Percentiles rank a stretch among this genome's conserved stretches.
Conservation (phyloP, 1,140 invertebrate genomes). For the Forficula auricularia region DNA sequence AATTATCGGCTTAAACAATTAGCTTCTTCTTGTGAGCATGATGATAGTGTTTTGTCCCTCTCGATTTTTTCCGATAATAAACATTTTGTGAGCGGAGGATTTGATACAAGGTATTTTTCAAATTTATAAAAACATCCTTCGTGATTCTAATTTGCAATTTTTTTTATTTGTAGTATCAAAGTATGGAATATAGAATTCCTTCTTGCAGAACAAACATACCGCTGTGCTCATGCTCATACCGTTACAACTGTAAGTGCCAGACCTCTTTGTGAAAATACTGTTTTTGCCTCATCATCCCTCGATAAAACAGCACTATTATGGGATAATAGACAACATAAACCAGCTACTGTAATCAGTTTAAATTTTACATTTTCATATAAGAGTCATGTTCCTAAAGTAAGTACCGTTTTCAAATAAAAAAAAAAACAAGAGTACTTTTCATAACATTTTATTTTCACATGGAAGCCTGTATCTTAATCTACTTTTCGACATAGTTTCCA, state of each 20-base stretch:
- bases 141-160: neutral
- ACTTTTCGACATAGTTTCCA: neutral
- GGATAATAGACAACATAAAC: slow-evolving; percentile 16
- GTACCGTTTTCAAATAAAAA: neutral
- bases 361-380: neutral
- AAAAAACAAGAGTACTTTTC: neutral
- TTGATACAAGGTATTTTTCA: slow-evolving; percentile 14
- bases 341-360: slow-evolving; percentile 12
- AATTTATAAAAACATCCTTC: neutral
- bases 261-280: slow-evolving; percentile 2
- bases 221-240: slow-evolving; percentile 13
- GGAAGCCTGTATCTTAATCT: neutral
- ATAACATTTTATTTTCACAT: neutral
- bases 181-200: slow-evolving; percentile 14
- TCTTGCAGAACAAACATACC: slow-evolving; percentile 11
- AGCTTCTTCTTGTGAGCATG: slow-evolving; percentile 14
- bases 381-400: neutral
- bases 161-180: slow-evolving; percentile 13
- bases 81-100: slow-evolving; percentile 12
- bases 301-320: slow-evolving; percentile 15
- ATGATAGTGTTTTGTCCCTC: slow-evolving; percentile 13
- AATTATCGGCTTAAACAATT: slow-evolving; percentile 10
- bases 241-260: slow-evolving; percentile 10
- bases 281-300: slow-evolving; percentile 15
- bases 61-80: slow-evolving; percentile 12